These are phyloP conservation scores for Periophthalmus modestus DNA, from an alignment of 2,113 vertebrate species.

Conservation along the genomic window DNA sequence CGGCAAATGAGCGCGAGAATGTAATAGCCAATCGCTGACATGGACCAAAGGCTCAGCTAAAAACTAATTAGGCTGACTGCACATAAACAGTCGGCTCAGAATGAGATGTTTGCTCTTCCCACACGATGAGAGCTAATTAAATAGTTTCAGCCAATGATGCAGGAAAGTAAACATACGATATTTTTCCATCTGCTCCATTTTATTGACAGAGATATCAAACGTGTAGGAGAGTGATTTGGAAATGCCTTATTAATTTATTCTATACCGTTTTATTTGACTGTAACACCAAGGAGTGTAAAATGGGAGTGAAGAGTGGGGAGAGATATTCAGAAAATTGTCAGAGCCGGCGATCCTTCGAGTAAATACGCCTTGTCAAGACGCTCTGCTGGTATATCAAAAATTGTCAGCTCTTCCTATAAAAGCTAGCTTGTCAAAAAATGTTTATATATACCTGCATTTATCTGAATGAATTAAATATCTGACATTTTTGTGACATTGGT, in stretches of 20 bases:
- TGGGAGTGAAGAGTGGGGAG: neutral
- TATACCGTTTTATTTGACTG: neutral
- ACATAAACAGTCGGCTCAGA: conserved; percentile 23
- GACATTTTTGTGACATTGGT: too few relatives aligned
- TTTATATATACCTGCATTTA: too few relatives aligned
- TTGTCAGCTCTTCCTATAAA: too few relatives aligned
- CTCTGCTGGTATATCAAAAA: too few relatives aligned
- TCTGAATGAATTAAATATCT: too few relatives aligned
- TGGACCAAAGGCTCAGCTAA: conserved; percentile 13
- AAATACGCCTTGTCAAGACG: too few relatives aligned
- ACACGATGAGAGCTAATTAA: neutral
- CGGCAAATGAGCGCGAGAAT: conserved; percentile 17
- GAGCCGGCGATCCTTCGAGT: too few relatives aligned
- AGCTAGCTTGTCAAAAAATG: too few relatives aligned
- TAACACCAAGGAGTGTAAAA: neutral
- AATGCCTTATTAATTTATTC: neutral
- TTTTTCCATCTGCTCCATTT: neutral
- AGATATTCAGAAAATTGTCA: too few relatives aligned
- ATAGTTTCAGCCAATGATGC: conserved; percentile 1
- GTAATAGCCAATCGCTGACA: conserved; percentile 19
- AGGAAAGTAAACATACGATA: neutral
- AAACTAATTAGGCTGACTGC: conserved; percentile 33
- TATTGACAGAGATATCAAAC: neutral
- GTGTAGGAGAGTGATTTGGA: neutral
- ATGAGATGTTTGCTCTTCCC: neutral